Conservation (phyloP, 2,888 invertebrate species). For the Drosophila stalkeri region DNA sequence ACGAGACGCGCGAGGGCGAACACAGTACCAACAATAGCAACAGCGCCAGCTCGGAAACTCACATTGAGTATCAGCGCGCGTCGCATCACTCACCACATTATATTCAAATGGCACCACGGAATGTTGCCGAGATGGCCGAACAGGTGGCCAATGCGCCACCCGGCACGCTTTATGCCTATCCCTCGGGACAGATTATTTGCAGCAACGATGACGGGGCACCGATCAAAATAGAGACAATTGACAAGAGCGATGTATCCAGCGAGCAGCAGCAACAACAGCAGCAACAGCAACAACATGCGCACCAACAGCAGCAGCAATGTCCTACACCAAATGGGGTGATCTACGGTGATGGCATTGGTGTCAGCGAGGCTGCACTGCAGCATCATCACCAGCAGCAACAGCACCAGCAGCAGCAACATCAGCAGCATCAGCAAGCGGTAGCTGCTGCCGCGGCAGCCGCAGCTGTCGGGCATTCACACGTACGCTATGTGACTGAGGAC, state of each 20-base stretch:
- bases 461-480: conserved; percentile 38
- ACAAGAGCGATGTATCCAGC: conserved; percentile 75
- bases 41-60: conserved; percentile 63
- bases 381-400: conserved; percentile 70
- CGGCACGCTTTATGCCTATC: conserved; percentile 75
- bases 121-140: conserved; percentile 74
- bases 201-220: conserved; percentile 73
- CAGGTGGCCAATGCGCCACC: conserved; percentile 56
- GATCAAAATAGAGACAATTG: conserved; percentile 84
- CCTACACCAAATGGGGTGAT: conserved; percentile 76
- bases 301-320: conserved; percentile 72
- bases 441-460: conserved; percentile 44
- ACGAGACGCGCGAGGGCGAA: conserved; percentile 80
- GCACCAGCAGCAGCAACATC: conserved; percentile 58
- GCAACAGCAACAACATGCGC: conserved; percentile 64
- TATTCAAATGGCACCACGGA: conserved; percentile 82
- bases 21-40: conserved; percentile 66
- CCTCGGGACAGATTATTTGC: conserved; percentile 78
- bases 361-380: conserved; percentile 71
- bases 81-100: conserved; percentile 81
- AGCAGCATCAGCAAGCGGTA: conserved; percentile 50
- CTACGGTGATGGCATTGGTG: conserved; percentile 77
- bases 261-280: conserved; percentile 63
- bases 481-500: conserved; percentile 71
- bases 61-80: conserved; percentile 76